Conservation (phyloP, 2,797 vertebrate species). For the Pteropus rufus region DNA sequence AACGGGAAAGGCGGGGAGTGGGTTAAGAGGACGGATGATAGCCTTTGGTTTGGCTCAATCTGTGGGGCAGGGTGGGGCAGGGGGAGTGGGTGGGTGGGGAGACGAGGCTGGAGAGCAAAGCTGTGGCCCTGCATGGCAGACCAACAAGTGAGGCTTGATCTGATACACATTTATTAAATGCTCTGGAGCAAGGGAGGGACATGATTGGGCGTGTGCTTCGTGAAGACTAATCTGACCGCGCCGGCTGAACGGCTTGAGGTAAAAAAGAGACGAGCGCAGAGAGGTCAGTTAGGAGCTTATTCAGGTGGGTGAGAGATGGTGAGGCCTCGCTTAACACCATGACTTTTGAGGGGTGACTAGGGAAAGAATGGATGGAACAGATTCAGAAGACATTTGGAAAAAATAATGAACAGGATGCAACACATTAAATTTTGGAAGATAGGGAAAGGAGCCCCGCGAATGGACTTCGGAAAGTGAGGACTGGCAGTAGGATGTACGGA, state of each 20-base stretch:
- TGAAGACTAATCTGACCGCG: not conserved
- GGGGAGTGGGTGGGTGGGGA: not conserved
- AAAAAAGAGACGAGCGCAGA: not conserved
- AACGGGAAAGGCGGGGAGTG: not conserved
- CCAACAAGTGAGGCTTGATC: not conserved
- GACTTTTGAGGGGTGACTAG: not conserved
- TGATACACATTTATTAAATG: not conserved
- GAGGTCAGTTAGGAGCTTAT: not conserved
- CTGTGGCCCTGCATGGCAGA: not conserved
- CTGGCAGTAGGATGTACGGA: not conserved
- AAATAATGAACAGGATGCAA: not conserved
- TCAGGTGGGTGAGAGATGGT: not conserved
- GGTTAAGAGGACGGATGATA: not conserved
- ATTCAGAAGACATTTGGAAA: not conserved
- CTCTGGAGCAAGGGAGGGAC: not conserved
- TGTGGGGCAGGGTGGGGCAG: not conserved
- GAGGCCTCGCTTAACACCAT: not conserved
- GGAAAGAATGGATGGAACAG: not conserved
- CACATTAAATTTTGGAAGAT: not conserved
- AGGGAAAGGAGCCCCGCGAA: not conserved
- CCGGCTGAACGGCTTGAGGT: accelerated
- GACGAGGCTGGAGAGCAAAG: not conserved
- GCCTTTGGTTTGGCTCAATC: not conserved
- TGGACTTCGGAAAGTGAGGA: not conserved
- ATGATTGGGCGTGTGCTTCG: not conserved